Conservation (phyloP, 2,888 invertebrate species). For the Leptopilina drosophilae region DNA sequence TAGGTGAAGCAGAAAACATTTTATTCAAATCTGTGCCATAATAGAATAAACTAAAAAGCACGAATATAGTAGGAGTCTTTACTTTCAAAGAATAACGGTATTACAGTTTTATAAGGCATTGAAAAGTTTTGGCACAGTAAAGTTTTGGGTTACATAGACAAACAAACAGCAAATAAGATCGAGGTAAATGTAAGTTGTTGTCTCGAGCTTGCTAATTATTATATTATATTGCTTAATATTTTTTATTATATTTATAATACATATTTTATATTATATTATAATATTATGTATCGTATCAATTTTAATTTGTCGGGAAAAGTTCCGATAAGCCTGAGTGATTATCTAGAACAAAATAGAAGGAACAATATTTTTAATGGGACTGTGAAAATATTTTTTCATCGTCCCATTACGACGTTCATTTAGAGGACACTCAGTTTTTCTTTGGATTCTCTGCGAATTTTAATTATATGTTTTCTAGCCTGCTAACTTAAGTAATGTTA, state of each 20-base stretch:
- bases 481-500: conserved; percentile 72
- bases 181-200: background rate
- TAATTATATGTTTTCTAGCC: conserved; percentile 64
- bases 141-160: conserved; percentile 15
- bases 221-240: no score
- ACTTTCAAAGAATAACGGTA: conserved; percentile 35
- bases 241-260: no score
- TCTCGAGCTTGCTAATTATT: conserved; percentile 16
- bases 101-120: conserved; percentile 37
- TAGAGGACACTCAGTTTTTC: conserved; percentile 55
- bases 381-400: background rate
- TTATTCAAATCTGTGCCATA: conserved; percentile 23
- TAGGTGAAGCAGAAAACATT: background rate
- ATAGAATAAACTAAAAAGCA: background rate
- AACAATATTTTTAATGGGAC: background rate
- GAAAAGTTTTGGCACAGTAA: conserved; percentile 25
- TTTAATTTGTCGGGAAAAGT: conserved; percentile 22
- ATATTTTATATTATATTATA: no score
- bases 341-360: background rate
- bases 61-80: background rate
- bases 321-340: conserved; percentile 30
- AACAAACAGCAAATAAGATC: background rate
- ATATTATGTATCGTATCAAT: background rate
- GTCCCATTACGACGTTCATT: conserved; percentile 60
- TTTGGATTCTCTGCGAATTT: conserved; percentile 32